Base-by-base conservation (phyloP, 2,797 vertebrate genomes). In the Lepus oiostolus region DNA sequence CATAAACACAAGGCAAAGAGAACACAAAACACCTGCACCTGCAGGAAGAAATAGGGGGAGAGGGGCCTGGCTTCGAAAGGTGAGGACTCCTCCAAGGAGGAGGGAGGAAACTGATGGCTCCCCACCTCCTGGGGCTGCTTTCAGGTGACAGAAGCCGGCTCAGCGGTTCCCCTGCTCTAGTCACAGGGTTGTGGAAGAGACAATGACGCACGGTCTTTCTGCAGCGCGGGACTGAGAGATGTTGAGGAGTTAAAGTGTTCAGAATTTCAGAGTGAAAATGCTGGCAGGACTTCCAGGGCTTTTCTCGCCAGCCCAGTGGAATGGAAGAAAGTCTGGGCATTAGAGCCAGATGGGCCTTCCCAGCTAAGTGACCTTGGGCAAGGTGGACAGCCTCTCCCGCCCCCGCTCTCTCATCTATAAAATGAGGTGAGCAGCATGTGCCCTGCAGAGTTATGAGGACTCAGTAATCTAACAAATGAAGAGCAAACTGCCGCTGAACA, bases 281-380 rank as follows among this genome's bases (percentile, higher is more conserved):
- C 76, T 75, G 68, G 47, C 26, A 83, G 58, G 75, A 62, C 62
- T 83, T 60, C 28, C 12, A 58, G 35, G 88, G 71, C 54, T 85
- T 81, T 92, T 74, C 35, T 8, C 42, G 42, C 11, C 52, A 87
- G 75, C 74, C 70, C 85, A 75, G 72, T 35, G 67, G 38, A 92
- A 95, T 67, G 68, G 80, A 94, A 88, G 80, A 32, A 67, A 86
- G 71, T 76, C 76, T 79, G 68, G 74, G 84, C 68, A 54, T 21
- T 14, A 62, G 22, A 88, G 83, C 79, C 90, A 92, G 82, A 95
- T 74, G 63, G 83, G 84, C 30, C 95, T 92, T 68, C 42, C 50
- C 35, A 65, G 71, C n/a, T 62, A 88, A 84, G 70, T 96, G 95
- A 96, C 95, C 92, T 95, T 93, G 58, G 88, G 81, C 74, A 62